Percentiles rank a stretch among this genome's conserved stretches.
Evolutionary conservation across 2,888 invertebrate species (phyloP).

Genomic region (Chymomyza caudatula): DNA sequence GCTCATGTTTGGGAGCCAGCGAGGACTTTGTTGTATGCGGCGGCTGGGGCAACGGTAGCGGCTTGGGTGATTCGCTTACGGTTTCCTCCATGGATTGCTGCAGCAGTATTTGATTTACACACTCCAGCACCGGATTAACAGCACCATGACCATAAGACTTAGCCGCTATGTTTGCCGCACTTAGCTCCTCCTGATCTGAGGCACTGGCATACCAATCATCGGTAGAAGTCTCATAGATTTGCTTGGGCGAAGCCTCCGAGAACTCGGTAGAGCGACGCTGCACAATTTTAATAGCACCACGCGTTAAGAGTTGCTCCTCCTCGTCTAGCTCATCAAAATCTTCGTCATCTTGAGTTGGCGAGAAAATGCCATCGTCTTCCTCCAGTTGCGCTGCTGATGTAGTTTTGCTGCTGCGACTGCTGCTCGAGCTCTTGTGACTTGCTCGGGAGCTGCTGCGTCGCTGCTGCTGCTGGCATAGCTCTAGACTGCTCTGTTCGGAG

Average conservation of each 20-base stretch:
- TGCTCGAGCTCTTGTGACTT: conserved; percentile 43
- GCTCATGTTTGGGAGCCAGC: conserved; percentile 21
- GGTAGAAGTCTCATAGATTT: conserved; percentile 76
- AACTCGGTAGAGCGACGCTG: conserved; percentile 70
- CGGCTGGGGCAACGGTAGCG: background rate
- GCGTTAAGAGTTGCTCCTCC: conserved; percentile 44
- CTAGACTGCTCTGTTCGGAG: conserved; percentile 70
- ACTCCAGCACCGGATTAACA: conserved; percentile 90
- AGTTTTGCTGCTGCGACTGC: conserved; percentile 52
- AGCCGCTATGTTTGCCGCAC: conserved; percentile 45
- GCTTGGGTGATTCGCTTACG: conserved; percentile 44
- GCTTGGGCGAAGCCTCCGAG: conserved; percentile 75
- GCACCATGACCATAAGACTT: conserved; percentile 80
- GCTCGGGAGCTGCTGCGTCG: conserved; percentile 39
- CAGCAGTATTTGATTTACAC: conserved; percentile 89
- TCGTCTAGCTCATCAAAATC: conserved; percentile 60
- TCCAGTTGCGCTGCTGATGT: conserved; percentile 49
- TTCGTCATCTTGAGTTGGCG: conserved; percentile 68
- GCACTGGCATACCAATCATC: conserved; percentile 90
- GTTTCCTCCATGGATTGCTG: conserved; percentile 84
- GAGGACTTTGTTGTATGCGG: conserved; percentile 34
- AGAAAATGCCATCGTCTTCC: conserved; percentile 71
- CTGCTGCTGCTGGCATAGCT: conserved; percentile 44
- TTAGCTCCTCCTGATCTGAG: conserved; percentile 85
- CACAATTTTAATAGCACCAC: conserved; percentile 59